phyloP scores from a whole-genome alignment of 2,113 vertebrate species.

The Chroicocephalus ridibundus region DNA sequence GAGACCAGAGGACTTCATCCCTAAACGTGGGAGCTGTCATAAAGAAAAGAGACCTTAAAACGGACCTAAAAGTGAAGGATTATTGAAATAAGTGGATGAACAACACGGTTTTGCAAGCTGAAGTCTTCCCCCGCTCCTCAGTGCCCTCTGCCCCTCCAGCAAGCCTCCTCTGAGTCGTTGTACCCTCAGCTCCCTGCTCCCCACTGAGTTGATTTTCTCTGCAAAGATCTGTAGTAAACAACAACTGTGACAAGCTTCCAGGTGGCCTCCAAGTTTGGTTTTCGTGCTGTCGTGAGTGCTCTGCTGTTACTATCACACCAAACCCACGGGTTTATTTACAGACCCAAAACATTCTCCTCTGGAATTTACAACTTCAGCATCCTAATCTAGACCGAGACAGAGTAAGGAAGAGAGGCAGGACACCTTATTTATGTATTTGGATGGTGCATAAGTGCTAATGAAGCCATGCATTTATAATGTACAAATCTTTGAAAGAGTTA shows the following conservation, averaged over 20 bases:
- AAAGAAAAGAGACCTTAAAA: background rate
- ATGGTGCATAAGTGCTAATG: background rate
- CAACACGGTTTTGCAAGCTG: background rate
- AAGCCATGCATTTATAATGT: background rate
- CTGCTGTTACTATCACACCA: conserved; percentile 1
- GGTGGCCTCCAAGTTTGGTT: background rate
- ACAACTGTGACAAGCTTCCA: conserved; percentile 31
- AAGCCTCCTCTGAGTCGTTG: accelerated
- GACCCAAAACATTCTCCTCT: background rate
- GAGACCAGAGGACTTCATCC: background rate
- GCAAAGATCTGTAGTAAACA: conserved; percentile 16
- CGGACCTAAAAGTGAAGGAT: background rate
- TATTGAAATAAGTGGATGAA: background rate
- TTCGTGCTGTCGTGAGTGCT: accelerated
- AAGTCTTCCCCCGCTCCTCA: background rate
- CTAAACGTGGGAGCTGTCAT: background rate
- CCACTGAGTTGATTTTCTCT: background rate
- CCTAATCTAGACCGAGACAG: background rate
- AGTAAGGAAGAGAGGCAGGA: background rate
- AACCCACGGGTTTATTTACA: conserved; percentile 21
- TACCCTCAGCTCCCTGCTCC: background rate
- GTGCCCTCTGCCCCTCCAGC: background rate
- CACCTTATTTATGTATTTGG: background rate
- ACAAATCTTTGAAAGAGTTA: background rate
- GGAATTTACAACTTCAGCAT: background rate